Conservation (phyloP, 2,888 invertebrate genomes). For the Sinotaia quadrata region DNA sequence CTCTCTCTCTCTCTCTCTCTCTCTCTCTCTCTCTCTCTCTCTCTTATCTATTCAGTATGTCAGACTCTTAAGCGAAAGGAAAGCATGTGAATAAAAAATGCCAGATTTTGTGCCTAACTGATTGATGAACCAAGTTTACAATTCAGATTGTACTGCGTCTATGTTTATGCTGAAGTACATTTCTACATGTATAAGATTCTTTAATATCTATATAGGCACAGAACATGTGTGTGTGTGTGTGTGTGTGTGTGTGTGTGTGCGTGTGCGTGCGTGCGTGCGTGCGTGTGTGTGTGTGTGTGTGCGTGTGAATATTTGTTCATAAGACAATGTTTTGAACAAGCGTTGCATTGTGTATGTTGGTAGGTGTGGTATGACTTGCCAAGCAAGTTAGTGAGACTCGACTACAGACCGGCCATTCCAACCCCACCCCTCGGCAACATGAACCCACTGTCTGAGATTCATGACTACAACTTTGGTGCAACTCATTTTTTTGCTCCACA, state of each 20-base stretch:
- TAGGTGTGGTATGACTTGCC: slow-evolving; percentile 54
- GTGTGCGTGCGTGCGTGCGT: slow-evolving; percentile 6
- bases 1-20: no score
- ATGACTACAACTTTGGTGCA: slow-evolving; percentile 56
- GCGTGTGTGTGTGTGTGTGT: slow-evolving; percentile 6
- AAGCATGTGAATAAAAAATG: no score
- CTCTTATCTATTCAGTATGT: no score
- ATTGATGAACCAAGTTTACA: no score
- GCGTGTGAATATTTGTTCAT: not conserved
- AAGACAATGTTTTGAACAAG: not conserved
- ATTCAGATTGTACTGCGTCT: no score
- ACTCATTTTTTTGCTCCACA: no score
- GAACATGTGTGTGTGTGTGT: not conserved
- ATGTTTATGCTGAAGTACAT: not conserved
- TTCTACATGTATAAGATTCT: not conserved
- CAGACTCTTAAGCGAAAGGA: no score
- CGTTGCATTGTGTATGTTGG: not conserved
- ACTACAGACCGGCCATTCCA: slow-evolving; percentile 37
- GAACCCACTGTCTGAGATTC: slow-evolving; percentile 47
- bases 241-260: not conserved
- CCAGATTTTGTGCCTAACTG: no score
- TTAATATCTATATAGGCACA: not conserved
- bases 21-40: no score
- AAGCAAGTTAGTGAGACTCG: slow-evolving; percentile 46
- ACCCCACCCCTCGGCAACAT: slow-evolving; percentile 34